Evolutionary conservation across 2,797 vertebrate species (phyloP).

Genomic region (Micropoecilia bifurca): DNA sequence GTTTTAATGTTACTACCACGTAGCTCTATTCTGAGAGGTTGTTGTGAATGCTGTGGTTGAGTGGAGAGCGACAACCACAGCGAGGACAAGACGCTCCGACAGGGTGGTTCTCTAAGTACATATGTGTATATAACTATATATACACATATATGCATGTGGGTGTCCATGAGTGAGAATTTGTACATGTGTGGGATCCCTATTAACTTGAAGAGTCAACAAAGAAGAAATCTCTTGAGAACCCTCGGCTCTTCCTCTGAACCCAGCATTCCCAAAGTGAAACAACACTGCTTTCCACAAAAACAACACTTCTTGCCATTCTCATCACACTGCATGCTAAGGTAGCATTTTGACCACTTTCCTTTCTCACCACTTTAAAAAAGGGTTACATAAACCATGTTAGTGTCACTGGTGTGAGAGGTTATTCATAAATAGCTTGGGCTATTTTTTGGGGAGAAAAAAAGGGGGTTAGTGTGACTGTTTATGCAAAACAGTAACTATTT

Average conservation of each 20-base stretch:
- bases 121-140: slow-evolving; percentile 32
- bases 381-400: slow-evolving; percentile 29
- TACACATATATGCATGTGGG: slow-evolving; percentile 17
- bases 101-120: slow-evolving; percentile 61
- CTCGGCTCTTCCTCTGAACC: slow-evolving; percentile 57
- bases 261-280: slow-evolving; percentile 50
- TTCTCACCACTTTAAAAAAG: slow-evolving; percentile 22
- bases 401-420: slow-evolving; percentile 41
- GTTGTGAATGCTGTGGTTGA: slow-evolving; percentile 79
- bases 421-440: slow-evolving; percentile 17
- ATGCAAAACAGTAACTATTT: background rate
- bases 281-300: slow-evolving; percentile 33
- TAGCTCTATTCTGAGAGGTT: slow-evolving; percentile 77
- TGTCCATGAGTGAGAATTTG: slow-evolving; percentile 25
- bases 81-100: slow-evolving; percentile 63
- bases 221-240: slow-evolving; percentile 70
- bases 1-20: slow-evolving; percentile 65
- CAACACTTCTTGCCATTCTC: slow-evolving; percentile 30
- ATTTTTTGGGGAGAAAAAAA: slow-evolving; percentile 10
- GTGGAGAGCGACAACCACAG: slow-evolving; percentile 70
- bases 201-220: slow-evolving; percentile 74
- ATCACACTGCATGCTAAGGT: slow-evolving; percentile 6
- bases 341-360: slow-evolving; percentile 27
- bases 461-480: slow-evolving; percentile 9
- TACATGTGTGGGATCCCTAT: slow-evolving; percentile 58